Evolutionary conservation across 2,113 vertebrate genomes (phyloP).

Genomic region (Crypturellus undulatus): DNA sequence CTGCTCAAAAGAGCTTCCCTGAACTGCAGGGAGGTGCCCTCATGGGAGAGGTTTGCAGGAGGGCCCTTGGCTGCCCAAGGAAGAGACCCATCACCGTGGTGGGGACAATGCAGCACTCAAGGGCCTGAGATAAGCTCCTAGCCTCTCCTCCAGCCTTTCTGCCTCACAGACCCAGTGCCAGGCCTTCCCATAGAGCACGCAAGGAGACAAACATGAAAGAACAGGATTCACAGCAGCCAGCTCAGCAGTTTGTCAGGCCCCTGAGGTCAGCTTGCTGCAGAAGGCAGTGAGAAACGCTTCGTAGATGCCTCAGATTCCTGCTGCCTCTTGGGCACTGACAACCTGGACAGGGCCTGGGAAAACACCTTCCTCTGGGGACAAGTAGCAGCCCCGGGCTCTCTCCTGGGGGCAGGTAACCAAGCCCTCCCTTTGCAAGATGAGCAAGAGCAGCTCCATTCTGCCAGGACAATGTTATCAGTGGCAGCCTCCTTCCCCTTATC

Average conservation of each 20-base stretch:
- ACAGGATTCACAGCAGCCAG: background rate
- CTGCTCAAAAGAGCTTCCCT: background rate
- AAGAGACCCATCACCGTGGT: background rate
- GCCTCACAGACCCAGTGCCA: background rate
- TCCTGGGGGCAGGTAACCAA: background rate
- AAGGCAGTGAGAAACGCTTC: conserved; percentile 19
- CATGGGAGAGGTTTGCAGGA: accelerated
- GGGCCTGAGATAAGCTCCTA: background rate
- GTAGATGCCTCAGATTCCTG: conserved; percentile 55
- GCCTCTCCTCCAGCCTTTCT: background rate
- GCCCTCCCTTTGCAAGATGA: conserved; percentile 16
- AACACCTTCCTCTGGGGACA: conserved; percentile 32
- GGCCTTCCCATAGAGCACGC: accelerated
- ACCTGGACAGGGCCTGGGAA: background rate
- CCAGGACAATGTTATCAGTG: conserved; percentile 62
- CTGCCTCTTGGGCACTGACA: background rate
- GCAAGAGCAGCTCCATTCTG: conserved; percentile 35
- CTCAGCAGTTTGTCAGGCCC: background rate
- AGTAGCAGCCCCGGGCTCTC: background rate
- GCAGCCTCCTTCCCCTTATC: conserved; percentile 43
- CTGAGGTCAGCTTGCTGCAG: background rate
- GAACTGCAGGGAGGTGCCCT: background rate
- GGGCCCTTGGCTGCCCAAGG: background rate
- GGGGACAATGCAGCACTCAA: background rate
- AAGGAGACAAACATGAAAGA: background rate